Conservation (phyloP, 1,140 invertebrate species). For the Lethrus apterus region DNA sequence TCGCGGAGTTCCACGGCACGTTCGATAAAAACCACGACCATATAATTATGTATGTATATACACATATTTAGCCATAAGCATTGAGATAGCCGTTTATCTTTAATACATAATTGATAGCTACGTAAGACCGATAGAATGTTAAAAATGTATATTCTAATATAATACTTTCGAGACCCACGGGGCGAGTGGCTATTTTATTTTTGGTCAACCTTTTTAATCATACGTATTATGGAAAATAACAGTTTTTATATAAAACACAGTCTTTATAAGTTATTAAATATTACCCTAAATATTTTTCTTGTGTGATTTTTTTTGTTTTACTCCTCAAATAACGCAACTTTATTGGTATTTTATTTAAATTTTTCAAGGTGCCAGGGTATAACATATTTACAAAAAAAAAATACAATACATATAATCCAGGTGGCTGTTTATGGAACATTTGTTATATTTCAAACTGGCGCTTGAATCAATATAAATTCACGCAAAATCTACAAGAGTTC, state of each 20-base stretch:
- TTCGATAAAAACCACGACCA: constrained; percentile 39
- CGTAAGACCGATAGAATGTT: constrained; percentile 39
- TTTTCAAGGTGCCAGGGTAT: too few species aligned
- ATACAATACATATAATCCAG: too few species aligned
- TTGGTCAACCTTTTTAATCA: constrained; percentile 5
- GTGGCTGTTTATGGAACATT: too few species aligned
- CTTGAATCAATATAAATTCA: too few species aligned
- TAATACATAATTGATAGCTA: constrained; percentile 44
- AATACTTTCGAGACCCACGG: neutral
- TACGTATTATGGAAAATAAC: constrained; percentile 13
- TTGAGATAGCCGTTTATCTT: constrained; percentile 42
- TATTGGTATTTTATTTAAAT: too few species aligned
- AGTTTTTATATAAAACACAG: constrained; percentile 12
- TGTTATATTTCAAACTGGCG: too few species aligned
- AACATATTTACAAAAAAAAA: too few species aligned
- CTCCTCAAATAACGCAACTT: too few species aligned
- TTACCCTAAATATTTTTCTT: too few species aligned
- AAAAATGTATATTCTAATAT: constrained; percentile 41
- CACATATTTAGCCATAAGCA: constrained; percentile 43
- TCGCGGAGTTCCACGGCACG: constrained; percentile 28
- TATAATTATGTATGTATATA: constrained; percentile 44
- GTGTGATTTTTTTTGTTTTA: too few species aligned
- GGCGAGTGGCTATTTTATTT: neutral
- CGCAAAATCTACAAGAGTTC: too few species aligned
- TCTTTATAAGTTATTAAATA: constrained; percentile 15